Percentiles rank a stretch among this genome's conserved stretches.
Conservation (phyloP, 1,140 invertebrate genomes). For the Trichogramma pretiosum region DNA sequence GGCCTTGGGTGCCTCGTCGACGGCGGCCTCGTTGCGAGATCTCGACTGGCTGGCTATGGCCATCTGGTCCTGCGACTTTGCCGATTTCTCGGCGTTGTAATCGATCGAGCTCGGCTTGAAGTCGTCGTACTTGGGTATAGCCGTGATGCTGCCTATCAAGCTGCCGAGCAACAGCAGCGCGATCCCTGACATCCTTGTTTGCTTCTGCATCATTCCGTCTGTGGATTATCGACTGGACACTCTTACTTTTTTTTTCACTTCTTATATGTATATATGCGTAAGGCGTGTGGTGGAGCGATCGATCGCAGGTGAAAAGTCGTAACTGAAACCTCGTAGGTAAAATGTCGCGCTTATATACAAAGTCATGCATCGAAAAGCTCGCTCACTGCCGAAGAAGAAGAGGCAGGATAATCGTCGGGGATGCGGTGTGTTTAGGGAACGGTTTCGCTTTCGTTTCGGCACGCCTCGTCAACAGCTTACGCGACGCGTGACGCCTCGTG, state of each 20-base stretch:
- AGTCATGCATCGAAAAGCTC: constrained; percentile 11
- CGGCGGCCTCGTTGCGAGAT: neutral
- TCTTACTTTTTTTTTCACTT: too few relatives aligned
- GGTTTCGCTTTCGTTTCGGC: constrained; percentile 21
- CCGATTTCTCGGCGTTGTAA: constrained; percentile 32
- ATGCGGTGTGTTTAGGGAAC: constrained; percentile 3
- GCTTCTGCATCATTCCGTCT: too few relatives aligned
- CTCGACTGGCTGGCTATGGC: constrained; percentile 29
- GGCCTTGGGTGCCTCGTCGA: constrained; percentile 6
- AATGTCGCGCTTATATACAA: too few relatives aligned
- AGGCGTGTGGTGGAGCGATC: too few relatives aligned
- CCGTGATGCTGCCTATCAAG: constrained; percentile 16
- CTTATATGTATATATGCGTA: too few relatives aligned
- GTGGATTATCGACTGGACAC: too few relatives aligned
- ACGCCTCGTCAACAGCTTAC: constrained; percentile 12
- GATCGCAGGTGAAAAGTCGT: too few relatives aligned
- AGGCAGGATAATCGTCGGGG: neutral
- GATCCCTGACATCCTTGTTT: too few relatives aligned
- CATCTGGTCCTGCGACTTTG: constrained; percentile 35
- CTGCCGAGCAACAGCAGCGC: constrained; percentile 7
- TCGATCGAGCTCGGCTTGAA: constrained; percentile 39
- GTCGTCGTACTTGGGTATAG: constrained; percentile 36
- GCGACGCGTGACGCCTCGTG: constrained; percentile 12
- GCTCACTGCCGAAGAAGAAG: too few relatives aligned
- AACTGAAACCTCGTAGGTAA: too few relatives aligned